phyloP scores from a whole-genome alignment of 2,888 invertebrate species.

The Apotomis turbidana region DNA sequence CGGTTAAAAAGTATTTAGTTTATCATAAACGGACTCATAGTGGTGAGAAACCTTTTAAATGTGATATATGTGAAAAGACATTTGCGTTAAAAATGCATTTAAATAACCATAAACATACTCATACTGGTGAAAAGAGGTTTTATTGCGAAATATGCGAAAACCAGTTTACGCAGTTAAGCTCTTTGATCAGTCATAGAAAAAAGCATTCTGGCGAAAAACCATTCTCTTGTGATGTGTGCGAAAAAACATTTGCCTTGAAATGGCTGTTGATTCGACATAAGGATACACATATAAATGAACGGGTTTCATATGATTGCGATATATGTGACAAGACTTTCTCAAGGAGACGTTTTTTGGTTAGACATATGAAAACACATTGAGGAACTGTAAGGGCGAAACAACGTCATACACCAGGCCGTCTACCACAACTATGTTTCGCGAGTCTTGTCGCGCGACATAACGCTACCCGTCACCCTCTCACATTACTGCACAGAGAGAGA shows the following conservation, averaged over 20 bases:
- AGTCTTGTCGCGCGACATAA: too few relatives aligned
- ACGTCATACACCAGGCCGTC: too few relatives aligned
- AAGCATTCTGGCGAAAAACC: constrained; percentile 21
- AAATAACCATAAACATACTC: constrained; percentile 22
- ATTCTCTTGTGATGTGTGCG: constrained; percentile 5
- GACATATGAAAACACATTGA: constrained; percentile 9
- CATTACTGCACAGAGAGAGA: too few relatives aligned
- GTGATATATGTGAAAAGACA: constrained; percentile 16
- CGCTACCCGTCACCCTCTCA: too few relatives aligned
- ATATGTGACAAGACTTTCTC: constrained; percentile 15
- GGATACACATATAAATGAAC: background rate
- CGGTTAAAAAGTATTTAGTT: constrained; percentile 14
- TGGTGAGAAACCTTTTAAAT: constrained; percentile 1
- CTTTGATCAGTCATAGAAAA: constrained; percentile 9
- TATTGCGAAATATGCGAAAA: constrained; percentile 16
- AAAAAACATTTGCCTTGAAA: constrained; percentile 4
- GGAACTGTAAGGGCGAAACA: background rate
- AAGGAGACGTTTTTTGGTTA: constrained; percentile 7
- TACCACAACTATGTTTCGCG: too few relatives aligned
- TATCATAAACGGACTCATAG: constrained; percentile 10
- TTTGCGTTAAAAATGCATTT: constrained; percentile 15
- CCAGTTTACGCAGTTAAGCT: constrained; percentile 8
- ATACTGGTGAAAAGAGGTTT: constrained; percentile 13
- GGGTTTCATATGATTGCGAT: background rate
- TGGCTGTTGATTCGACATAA: constrained; percentile 17